Conservation (phyloP, 2,797 vertebrate genomes). For the Sitta carolinensis region DNA sequence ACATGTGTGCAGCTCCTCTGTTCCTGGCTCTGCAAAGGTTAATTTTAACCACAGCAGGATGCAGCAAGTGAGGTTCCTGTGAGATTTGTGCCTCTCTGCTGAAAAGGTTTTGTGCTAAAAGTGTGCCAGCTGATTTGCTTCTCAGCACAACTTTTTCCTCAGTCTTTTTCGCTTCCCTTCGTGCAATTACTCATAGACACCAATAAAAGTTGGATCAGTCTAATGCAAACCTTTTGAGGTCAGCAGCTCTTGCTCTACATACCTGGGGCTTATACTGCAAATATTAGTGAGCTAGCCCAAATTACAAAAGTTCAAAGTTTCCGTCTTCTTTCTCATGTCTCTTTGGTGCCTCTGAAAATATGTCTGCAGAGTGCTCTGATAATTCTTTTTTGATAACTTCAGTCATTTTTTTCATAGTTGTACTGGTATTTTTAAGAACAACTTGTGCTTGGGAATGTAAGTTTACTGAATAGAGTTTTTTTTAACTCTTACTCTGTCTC, state of each 20-base stretch:
- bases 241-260: constrained; percentile 44
- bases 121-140: constrained; percentile 22
- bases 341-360: constrained; percentile 57
- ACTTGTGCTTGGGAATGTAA: neutral
- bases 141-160: constrained; percentile 5
- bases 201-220: neutral
- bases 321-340: constrained; percentile 58
- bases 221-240: constrained; percentile 49
- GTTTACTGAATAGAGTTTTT: neutral
- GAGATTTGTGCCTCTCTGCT: constrained; percentile 59
- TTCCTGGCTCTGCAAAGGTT: constrained; percentile 28
- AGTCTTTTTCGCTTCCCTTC: neutral
- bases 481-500: neutral
- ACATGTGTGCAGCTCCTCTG: neutral
- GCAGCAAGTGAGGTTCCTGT: constrained; percentile 16
- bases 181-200: neutral
- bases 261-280: constrained; percentile 27
- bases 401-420: neutral
- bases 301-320: constrained; percentile 39
- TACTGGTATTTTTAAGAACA: constrained; percentile 3
- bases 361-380: neutral
- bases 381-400: constrained; percentile 18
- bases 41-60: constrained; percentile 48
- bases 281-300: constrained; percentile 21
- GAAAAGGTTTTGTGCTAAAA: constrained; percentile 22